phyloP scores from a whole-genome alignment of 2,797 vertebrate species.

The Chrysocyon brachyurus region DNA sequence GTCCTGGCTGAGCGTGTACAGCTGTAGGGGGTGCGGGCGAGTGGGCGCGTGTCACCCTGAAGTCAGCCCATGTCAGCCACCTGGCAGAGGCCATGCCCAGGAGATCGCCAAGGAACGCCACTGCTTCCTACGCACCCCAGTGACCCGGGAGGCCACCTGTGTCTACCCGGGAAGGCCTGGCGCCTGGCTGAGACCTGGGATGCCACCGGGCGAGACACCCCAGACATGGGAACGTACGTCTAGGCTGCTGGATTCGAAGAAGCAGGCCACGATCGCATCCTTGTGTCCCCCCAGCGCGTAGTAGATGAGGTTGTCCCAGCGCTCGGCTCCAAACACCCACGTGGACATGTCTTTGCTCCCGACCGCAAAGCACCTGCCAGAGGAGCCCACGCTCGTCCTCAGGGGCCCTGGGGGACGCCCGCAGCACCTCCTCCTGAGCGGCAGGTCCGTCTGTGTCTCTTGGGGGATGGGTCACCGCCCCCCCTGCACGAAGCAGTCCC shows the following conservation, averaged over 20 bases:
- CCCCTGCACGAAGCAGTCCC: neutral
- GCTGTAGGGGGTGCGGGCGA: slow-evolving; percentile 82
- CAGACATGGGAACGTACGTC: slow-evolving; percentile 90
- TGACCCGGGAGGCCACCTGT: neutral
- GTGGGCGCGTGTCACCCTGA: fast-evolving
- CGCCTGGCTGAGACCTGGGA: fast-evolving
- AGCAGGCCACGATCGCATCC: slow-evolving; percentile 95
- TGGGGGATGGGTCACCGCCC: neutral
- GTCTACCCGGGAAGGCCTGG: too few species aligned
- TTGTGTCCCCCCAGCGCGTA: slow-evolving; percentile 97
- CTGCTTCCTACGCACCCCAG: neutral
- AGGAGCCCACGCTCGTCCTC: neutral
- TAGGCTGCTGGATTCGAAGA: slow-evolving; percentile 96
- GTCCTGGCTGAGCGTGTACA: slow-evolving; percentile 97
- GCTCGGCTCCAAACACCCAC: slow-evolving; percentile 98
- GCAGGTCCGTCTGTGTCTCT: fast-evolving
- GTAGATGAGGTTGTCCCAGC: slow-evolving; percentile 97
- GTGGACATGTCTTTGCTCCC: slow-evolving; percentile 98
- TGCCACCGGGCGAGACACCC: slow-evolving; percentile 63
- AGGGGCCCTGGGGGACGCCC: neutral
- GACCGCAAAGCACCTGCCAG: slow-evolving; percentile 95
- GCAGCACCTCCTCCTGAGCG: too few species aligned
- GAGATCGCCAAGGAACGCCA: neutral
- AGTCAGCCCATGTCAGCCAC: neutral
- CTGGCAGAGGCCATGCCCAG: too few species aligned